Conservation (phyloP, 1,140 invertebrate species). For the Coelopa frigida region DNA sequence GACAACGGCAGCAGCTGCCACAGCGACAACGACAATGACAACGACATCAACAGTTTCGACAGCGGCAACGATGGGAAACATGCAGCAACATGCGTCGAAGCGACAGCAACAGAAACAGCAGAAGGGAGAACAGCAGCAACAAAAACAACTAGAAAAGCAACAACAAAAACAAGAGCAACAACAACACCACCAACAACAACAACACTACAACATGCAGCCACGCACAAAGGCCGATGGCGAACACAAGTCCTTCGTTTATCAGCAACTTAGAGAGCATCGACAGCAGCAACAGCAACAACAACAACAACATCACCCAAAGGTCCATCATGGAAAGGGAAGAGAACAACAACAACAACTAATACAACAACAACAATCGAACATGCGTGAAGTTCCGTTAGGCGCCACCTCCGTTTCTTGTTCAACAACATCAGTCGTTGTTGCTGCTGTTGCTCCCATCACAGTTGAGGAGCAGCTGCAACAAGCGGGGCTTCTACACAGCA, state of each 20-base stretch:
- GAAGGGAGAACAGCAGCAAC: neutral
- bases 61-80: no score
- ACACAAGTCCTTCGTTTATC: conserved; percentile 11
- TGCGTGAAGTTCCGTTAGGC: conserved; percentile 16
- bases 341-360: conserved; percentile 8
- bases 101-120: no score
- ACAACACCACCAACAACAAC: conserved; percentile 7
- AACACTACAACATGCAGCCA: conserved; percentile 12
- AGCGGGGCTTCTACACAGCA: no score
- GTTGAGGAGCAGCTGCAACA: conserved; percentile 14
- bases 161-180: no score
- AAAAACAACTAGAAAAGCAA: no score
- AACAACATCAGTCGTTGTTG: conserved; percentile 5
- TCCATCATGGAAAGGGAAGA: neutral
- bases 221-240: conserved; percentile 18
- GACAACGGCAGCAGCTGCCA: neutral
- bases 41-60: no score
- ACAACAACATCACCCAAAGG: conserved; percentile 3
- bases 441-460: conserved; percentile 3
- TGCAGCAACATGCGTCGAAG: no score
- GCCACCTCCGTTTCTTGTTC: conserved; percentile 4
- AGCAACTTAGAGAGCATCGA: conserved; percentile 13
- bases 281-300: conserved; percentile 13
- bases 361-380: neutral
- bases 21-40: no score